Evolutionary conservation across 2,797 vertebrate genomes (phyloP).

Genomic region (Salmo trutta): DNA sequence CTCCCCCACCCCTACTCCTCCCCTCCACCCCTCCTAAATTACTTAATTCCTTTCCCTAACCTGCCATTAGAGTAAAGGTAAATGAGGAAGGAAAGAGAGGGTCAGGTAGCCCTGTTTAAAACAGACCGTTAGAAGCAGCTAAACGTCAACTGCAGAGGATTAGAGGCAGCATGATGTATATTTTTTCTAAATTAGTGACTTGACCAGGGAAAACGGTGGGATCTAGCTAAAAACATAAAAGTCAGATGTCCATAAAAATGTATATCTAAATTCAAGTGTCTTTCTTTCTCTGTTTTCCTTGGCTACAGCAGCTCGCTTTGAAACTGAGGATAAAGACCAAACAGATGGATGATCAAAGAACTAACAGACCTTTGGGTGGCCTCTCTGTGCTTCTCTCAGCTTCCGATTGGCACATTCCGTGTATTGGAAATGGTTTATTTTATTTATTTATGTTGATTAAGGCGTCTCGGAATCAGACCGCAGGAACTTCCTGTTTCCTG

Average conservation of each 20-base stretch:
- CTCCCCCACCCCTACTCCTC: too few relatives aligned
- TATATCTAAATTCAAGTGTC: neutral
- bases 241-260: neutral
- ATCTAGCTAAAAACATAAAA: neutral
- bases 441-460: neutral
- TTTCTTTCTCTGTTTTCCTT: neutral
- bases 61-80: neutral
- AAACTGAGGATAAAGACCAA: neutral
- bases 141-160: too few relatives aligned
- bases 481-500: neutral
- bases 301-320: neutral
- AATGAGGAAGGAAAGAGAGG: too few relatives aligned
- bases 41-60: neutral
- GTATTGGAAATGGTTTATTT: neutral
- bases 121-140: too few relatives aligned
- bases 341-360: neutral
- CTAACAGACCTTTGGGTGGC: neutral
- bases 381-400: neutral
- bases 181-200: neutral
- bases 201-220: neutral
- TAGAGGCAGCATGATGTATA: neutral
- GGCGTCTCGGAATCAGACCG: neutral
- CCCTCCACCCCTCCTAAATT: neutral
- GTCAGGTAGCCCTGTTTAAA: too few relatives aligned
- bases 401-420: neutral